Evolutionary conservation across 2,888 invertebrate species (phyloP).

Genomic region (Elgonia sp.): DNA sequence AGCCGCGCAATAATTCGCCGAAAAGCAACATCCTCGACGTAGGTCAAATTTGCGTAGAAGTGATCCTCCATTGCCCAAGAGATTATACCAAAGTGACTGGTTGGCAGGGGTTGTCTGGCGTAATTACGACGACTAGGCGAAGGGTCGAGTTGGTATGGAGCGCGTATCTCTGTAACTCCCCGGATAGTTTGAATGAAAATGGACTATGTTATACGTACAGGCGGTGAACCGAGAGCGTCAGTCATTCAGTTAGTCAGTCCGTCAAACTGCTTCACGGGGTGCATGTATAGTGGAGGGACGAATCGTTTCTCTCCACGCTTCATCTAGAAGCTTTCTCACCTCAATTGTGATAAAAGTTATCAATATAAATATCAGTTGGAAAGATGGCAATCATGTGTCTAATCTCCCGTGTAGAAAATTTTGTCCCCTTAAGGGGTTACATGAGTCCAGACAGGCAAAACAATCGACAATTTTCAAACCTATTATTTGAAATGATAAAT

Average conservation of each 20-base stretch:
- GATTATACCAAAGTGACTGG: constrained; percentile 84
- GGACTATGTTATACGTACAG: constrained; percentile 77
- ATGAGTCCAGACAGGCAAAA: no score
- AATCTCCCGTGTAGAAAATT: no score
- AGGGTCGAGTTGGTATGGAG: constrained; percentile 82
- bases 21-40: constrained; percentile 69
- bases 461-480: no score
- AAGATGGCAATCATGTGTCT: no score
- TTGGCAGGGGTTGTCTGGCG: constrained; percentile 78
- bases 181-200: constrained; percentile 76
- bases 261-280: constrained; percentile 81
- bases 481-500: no score
- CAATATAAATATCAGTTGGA: not conserved
- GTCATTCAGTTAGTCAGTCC: constrained; percentile 84
- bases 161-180: constrained; percentile 79
- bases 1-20: constrained; percentile 69
- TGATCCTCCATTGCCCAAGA: constrained; percentile 82
- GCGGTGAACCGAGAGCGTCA: constrained; percentile 78
- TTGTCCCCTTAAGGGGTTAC: no score
- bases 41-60: constrained; percentile 76
- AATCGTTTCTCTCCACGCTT: constrained; percentile 81
- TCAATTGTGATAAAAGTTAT: constrained; percentile 57
- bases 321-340: constrained; percentile 74
- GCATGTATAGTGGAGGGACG: constrained; percentile 85
- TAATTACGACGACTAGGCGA: constrained; percentile 79